A percentile compares a stretch with the other conserved stretches of the same genome.
Evolutionary conservation across 2,797 vertebrate species (phyloP).

Genomic region (Vespertilio murinus): DNA sequence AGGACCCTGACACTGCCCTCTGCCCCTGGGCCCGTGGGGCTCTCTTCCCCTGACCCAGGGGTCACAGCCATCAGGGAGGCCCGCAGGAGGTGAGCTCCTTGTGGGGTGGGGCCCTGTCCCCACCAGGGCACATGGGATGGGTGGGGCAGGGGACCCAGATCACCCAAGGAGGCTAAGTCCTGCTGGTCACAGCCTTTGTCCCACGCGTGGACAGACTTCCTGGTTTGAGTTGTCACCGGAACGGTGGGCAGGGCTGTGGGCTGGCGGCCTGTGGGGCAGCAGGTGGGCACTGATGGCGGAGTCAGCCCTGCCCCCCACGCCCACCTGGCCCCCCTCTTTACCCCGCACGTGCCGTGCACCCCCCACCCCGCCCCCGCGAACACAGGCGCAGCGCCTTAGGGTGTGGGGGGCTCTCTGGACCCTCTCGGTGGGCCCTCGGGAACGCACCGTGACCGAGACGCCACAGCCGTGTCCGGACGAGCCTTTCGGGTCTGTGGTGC

Average conservation of each 20-base stretch:
- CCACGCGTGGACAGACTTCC: too few relatives aligned
- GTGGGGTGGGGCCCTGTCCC: neutral
- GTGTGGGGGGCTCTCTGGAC: fast-evolving
- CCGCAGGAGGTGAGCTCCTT: neutral
- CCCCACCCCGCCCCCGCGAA: neutral
- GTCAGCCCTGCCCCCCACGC: neutral
- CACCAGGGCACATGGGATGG: fast-evolving
- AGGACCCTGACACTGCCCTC: neutral
- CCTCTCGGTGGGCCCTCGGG: neutral
- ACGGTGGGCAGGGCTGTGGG: fast-evolving
- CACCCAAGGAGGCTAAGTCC: neutral
- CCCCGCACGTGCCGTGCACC: fast-evolving
- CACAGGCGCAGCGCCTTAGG: fast-evolving
- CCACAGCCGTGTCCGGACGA: fast-evolving
- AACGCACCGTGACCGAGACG: neutral
- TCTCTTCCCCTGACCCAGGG: neutral
- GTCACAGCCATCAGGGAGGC: neutral
- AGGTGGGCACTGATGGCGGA: neutral
- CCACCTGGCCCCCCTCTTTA: neutral
- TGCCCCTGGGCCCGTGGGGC: neutral
- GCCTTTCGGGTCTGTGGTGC: neutral
- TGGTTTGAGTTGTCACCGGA: neutral
- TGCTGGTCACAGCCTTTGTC: fast-evolving
- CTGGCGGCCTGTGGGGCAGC: neutral
- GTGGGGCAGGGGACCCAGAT: neutral